Evolutionary conservation across 53 echinoderm and acorn worm genomes (phyloP).

Genomic region (Holothuria scabra): DNA sequence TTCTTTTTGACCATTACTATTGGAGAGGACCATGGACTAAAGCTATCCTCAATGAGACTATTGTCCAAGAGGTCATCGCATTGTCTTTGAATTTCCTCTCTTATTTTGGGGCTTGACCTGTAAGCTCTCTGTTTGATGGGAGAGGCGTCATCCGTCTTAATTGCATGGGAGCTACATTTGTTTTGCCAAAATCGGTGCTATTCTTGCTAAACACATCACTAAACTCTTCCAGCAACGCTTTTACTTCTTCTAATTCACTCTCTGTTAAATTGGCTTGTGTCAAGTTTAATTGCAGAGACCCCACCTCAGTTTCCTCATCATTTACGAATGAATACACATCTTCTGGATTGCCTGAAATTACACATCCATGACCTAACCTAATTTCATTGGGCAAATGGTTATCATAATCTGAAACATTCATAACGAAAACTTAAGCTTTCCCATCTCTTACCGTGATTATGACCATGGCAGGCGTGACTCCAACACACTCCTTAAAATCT

Average conservation of each 20-base stretch:
- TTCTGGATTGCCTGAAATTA: slow-evolving; percentile 35
- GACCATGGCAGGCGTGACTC: not conserved
- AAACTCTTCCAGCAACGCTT: slow-evolving; percentile 41
- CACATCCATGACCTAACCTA: slow-evolving; percentile 48
- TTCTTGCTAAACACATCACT: slow-evolving; percentile 12
- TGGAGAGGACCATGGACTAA: slow-evolving; percentile 61
- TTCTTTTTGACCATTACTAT: slow-evolving; percentile 23
- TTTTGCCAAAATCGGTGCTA: slow-evolving; percentile 14
- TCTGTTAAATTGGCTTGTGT: slow-evolving; percentile 33
- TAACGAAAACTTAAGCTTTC: not conserved
- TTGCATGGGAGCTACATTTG: not conserved
- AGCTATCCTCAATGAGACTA: slow-evolving; percentile 62
- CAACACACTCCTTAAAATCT: not conserved
- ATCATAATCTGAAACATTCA: not conserved
- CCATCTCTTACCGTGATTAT: slow-evolving; percentile 14
- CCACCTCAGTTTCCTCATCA: not conserved
- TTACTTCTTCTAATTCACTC: slow-evolving; percentile 10
- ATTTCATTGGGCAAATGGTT: not conserved
- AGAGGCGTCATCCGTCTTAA: not conserved
- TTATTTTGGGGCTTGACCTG: slow-evolving; percentile 51
- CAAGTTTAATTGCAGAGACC: slow-evolving; percentile 2
- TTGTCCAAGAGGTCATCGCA: slow-evolving; percentile 42
- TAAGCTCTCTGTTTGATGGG: slow-evolving; percentile 62
- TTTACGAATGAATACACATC: not conserved
- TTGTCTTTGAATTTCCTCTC: slow-evolving; percentile 61